Evolutionary conservation across 2,888 invertebrate species (phyloP).

Genomic region (Lepidochrysops patricia): DNA sequence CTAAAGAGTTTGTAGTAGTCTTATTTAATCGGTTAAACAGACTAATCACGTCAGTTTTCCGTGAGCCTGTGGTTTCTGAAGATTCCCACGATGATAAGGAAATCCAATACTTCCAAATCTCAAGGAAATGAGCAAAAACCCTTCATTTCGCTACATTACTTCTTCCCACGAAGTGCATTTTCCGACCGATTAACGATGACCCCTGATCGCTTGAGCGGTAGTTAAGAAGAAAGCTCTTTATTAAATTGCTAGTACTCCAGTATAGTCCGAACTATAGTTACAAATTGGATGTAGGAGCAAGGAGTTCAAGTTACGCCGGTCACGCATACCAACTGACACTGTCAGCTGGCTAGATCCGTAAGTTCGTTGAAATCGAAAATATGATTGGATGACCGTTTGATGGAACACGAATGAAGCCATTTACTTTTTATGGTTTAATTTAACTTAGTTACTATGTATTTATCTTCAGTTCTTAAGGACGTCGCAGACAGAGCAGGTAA

Average conservation of each 20-base stretch:
- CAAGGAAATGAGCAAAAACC: background rate
- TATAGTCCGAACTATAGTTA: slow-evolving; percentile 4
- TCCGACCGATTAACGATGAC: background rate
- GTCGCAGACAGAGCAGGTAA: no score
- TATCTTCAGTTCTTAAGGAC: no score
- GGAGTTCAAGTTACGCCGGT: slow-evolving; percentile 15
- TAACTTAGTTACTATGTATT: background rate
- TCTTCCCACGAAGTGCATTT: slow-evolving; percentile 1
- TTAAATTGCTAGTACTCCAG: background rate
- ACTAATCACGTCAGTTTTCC: background rate
- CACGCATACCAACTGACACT: slow-evolving; percentile 21
- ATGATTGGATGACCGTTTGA: background rate
- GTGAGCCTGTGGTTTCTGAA: background rate
- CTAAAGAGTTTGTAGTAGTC: no score
- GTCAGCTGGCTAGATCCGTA: slow-evolving; percentile 5
- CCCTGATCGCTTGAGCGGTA: background rate
- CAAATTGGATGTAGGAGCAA: background rate
- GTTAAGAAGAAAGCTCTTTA: background rate
- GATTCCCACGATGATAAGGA: background rate
- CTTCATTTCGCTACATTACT: background rate
- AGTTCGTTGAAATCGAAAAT: slow-evolving; percentile 1
- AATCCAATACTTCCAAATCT: background rate
- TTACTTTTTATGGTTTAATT: background rate
- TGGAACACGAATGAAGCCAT: background rate
- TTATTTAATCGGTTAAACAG: no score